phyloP scores from a whole-genome alignment of 2,113 vertebrate genomes.

The Pelvicachromis taeniatus region DNA sequence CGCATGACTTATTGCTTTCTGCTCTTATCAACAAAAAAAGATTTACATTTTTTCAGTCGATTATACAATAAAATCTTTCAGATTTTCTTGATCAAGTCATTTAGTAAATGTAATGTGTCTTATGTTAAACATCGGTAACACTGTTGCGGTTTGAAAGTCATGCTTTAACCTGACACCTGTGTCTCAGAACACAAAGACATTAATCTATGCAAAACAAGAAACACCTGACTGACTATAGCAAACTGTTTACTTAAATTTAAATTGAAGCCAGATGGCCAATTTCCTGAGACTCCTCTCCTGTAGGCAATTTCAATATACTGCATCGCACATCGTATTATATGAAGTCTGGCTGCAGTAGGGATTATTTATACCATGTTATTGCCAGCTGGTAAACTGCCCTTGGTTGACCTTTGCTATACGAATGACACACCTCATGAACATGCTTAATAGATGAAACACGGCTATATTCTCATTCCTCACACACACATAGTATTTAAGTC shows the following conservation, averaged over 20 bases:
- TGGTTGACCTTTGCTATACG: conserved; percentile 39
- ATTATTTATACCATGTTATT: conserved; percentile 45
- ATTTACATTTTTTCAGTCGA: not conserved
- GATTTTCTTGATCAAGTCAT: not conserved
- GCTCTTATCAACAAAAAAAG: not conserved
- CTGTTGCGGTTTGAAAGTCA: not conserved
- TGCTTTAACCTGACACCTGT: not conserved
- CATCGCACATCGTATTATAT: conserved; percentile 8
- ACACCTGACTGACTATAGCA: not conserved
- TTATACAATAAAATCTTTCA: not conserved
- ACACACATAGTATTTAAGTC: not conserved
- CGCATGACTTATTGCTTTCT: not conserved
- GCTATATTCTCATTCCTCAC: not conserved
- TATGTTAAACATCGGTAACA: not conserved
- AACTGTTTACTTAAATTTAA: conserved; percentile 13
- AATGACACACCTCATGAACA: conserved; percentile 28
- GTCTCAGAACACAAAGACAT: not conserved
- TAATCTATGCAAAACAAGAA: not conserved
- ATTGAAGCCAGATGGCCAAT: conserved; percentile 45
- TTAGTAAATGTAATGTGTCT: not conserved
- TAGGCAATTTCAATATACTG: conserved; percentile 29
- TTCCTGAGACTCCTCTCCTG: conserved; percentile 20
- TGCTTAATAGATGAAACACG: conserved; percentile 36
- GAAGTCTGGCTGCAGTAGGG: conserved; percentile 1
- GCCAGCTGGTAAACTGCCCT: conserved; percentile 48